A percentile compares a stretch with the other conserved stretches of the same genome.
These are phyloP conservation scores for Laticauda colubrina DNA, from an alignment of 2,113 vertebrate genomes.

Conservation along the genomic window DNA sequence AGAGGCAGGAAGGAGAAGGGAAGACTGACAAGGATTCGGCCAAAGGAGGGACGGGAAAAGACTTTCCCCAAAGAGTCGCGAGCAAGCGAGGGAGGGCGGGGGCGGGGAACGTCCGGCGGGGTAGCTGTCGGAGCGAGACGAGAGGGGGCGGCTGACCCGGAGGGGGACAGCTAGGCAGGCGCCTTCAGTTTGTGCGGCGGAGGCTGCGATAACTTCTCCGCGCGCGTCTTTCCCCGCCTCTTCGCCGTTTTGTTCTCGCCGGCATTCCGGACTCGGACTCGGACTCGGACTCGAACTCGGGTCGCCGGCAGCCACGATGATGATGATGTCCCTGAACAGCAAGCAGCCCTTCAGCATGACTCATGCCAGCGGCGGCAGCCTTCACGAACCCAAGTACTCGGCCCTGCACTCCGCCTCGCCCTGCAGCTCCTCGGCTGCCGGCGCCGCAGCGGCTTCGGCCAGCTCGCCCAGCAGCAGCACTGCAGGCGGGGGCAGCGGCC, in stretches of 20 bases:
- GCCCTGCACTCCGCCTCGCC: conserved; percentile 86
- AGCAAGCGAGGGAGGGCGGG: not conserved
- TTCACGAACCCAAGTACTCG: conserved; percentile 92
- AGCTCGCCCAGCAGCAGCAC: conserved; percentile 75
- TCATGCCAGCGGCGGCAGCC: conserved; percentile 75
- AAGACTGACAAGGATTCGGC: not conserved
- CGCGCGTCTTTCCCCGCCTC: conserved; percentile 57
- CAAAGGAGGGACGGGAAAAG: not conserved
- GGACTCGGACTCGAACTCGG: conserved; percentile 52
- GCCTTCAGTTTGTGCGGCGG: not conserved
- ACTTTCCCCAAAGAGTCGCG: not conserved
- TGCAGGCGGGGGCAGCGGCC: conserved; percentile 56
- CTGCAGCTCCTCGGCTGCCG: conserved; percentile 79
- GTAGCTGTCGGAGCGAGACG: conserved; percentile 28
- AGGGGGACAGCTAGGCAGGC: not conserved
- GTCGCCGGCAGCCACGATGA: conserved; percentile 75
- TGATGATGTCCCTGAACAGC: conserved; percentile 99
- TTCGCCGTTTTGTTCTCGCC: conserved; percentile 55
- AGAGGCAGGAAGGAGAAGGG: not conserved
- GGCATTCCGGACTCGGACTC: conserved; percentile 53
- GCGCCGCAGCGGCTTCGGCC: conserved; percentile 74
- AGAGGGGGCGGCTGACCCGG: conserved; percentile 15
- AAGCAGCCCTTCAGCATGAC: conserved; percentile 94
- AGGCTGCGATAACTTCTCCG: not conserved
- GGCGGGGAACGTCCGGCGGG: conserved; percentile 22